A percentile compares a stretch with the other conserved stretches of the same genome.
These are phyloP conservation scores for Sciurus carolinensis DNA, from an alignment of 2,797 vertebrate species.

Conservation along the genomic window DNA sequence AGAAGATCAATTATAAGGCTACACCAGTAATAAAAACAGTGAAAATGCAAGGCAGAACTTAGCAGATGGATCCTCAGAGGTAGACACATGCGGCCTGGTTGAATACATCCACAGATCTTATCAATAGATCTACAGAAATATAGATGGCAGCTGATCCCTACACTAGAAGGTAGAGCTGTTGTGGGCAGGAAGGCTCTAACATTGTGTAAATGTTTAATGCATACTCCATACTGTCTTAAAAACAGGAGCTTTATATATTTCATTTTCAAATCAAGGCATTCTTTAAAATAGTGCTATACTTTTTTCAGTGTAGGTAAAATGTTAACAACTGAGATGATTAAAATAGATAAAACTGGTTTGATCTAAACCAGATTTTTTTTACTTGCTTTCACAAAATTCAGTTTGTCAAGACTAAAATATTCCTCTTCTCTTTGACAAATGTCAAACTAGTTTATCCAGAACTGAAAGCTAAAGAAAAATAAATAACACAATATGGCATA, in stretches of 20 bases:
- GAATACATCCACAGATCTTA: not conserved
- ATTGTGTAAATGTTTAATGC: not conserved
- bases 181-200: not conserved
- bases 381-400: conserved; percentile 48
- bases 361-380: conserved; percentile 7
- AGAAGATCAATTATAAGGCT: not conserved
- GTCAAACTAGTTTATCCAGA: conserved; percentile 17
- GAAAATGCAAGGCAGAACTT: not conserved
- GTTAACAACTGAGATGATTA: conserved; percentile 6
- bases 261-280: conserved; percentile 38
- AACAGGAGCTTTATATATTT: not conserved
- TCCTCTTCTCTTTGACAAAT: not conserved
- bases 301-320: conserved; percentile 1
- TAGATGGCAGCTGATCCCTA: not conserved
- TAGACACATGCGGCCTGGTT: not conserved
- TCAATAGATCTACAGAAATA: not conserved
- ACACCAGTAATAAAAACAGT: not conserved
- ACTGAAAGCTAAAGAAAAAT: conserved; percentile 48
- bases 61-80: not conserved
- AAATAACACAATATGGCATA: conserved; percentile 45
- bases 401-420: conserved; percentile 40
- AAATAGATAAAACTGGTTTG: conserved; percentile 28
- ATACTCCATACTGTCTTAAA: not conserved
- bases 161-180: not conserved
- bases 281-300: conserved; percentile 15